phyloP scores from a whole-genome alignment of 2,888 invertebrate species.

The Lordiphosa andalusiaca region DNA sequence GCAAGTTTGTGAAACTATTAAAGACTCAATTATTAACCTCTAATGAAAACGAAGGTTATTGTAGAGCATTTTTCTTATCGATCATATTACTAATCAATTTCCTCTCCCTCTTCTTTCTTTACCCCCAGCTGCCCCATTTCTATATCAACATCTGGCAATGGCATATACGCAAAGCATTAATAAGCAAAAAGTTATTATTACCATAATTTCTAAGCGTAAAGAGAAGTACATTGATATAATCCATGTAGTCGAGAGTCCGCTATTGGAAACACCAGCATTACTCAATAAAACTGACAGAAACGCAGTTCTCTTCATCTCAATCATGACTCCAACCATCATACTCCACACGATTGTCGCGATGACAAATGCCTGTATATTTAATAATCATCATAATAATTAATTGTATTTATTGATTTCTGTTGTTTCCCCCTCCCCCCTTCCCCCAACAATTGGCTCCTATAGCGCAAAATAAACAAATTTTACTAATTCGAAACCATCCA shows the following conservation, averaged over 20 bases:
- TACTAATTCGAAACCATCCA: slow-evolving; percentile 29
- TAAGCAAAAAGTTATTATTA: slow-evolving; percentile 63
- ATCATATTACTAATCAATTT: too few species aligned
- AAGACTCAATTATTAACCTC: too few species aligned
- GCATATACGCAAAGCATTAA: slow-evolving; percentile 27
- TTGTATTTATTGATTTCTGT: slow-evolving; percentile 57
- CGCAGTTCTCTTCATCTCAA: slow-evolving; percentile 24
- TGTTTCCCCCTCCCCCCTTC: not conserved
- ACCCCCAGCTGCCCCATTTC: slow-evolving; percentile 18
- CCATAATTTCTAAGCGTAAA: slow-evolving; percentile 54
- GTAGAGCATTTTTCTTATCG: too few species aligned
- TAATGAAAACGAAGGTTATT: too few species aligned
- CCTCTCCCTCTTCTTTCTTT: not conserved
- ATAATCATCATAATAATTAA: slow-evolving; percentile 42
- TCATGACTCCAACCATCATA: slow-evolving; percentile 14
- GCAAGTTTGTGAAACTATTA: too few species aligned
- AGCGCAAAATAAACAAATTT: slow-evolving; percentile 32
- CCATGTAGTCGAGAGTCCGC: slow-evolving; percentile 37
- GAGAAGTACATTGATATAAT: slow-evolving; percentile 57
- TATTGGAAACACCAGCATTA: slow-evolving; percentile 31
- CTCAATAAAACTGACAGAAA: slow-evolving; percentile 28
- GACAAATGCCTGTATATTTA: slow-evolving; percentile 41
- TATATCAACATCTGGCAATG: slow-evolving; percentile 2
- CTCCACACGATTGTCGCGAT: slow-evolving; percentile 26
- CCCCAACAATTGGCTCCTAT: slow-evolving; percentile 17